phyloP scores from a whole-genome alignment of 1,140 invertebrate genomes.

The Drosophila pseudoobscura region DNA sequence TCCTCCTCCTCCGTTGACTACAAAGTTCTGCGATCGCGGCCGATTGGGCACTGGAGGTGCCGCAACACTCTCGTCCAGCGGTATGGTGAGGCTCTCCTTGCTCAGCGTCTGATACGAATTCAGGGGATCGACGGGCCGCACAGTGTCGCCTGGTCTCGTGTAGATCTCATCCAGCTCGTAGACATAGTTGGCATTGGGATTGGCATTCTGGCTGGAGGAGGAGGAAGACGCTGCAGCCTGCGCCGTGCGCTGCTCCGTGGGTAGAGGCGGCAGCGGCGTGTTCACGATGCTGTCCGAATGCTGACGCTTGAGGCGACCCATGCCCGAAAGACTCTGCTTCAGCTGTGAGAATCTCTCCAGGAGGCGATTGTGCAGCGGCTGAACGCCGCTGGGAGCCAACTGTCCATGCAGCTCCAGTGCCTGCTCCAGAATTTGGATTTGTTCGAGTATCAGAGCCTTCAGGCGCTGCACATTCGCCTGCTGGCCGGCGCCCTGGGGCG shows the following conservation, averaged over 20 bases:
- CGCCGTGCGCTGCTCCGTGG: conserved; percentile 84
- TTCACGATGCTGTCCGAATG: conserved; percentile 91
- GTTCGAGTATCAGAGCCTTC: conserved; percentile 90
- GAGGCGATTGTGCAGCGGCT: conserved; percentile 93
- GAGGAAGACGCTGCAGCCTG: conserved; percentile 82
- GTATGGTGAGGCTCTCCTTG: conserved; percentile 73
- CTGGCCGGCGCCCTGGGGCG: conserved; percentile 89
- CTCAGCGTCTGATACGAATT: conserved; percentile 78
- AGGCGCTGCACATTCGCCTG: conserved; percentile 89
- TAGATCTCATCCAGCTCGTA: conserved; percentile 87
- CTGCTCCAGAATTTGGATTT: conserved; percentile 91
- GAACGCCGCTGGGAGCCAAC: conserved; percentile 91
- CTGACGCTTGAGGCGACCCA: conserved; percentile 86
- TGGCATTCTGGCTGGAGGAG: conserved; percentile 81
- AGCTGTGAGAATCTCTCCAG: conserved; percentile 93
- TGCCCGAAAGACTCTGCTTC: conserved; percentile 87
- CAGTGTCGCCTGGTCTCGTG: conserved; percentile 85
- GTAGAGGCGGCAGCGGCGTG: conserved; percentile 89
- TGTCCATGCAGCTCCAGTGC: conserved; percentile 92
- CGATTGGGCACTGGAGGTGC: conserved; percentile 78
- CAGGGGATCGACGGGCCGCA: conserved; percentile 66
- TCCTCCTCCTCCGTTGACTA: conserved; percentile 34
- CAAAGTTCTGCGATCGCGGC: conserved; percentile 76
- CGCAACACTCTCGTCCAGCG: conserved; percentile 30
- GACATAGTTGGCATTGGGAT: conserved; percentile 65